Evolutionary conservation across 2,888 invertebrate genomes (phyloP), one percentile per base, ranked within the genome.

Genomic region (Stramonita haemastoma): DNA sequence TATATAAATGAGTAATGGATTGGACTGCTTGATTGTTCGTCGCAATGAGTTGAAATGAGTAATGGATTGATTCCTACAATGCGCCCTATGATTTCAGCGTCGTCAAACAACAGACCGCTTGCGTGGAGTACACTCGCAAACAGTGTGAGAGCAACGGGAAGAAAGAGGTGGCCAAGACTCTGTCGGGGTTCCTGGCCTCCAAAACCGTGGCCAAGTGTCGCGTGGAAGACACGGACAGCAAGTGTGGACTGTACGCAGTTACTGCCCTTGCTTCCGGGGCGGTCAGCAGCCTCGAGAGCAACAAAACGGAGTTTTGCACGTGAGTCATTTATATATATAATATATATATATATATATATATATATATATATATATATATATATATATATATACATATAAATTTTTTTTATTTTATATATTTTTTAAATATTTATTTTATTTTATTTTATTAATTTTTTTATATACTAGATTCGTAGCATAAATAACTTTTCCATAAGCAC

Each of bases 171-270:
- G 73, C 88, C 17, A 29, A 89, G 36, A 36, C 87, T 19, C 57
- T 89, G 19, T 88, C 85, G 1, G 81, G 32, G 56, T 87, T 90
- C n/a, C 81, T 88, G 81, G 56, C 83, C 6, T 88, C 89, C 13
- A 29, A 77, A 1, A 60, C 79, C 0, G 86, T 89, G 56, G 60
- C 29, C 34, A 17, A 88, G 66, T 90, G 90, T 56, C 81, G 29
- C 4, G 86, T 89, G 46, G 26, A 86, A 46, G 26, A 87, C 73
- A 70, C 88, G 5, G 88, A 87, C 57, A 89, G 89, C 60, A 81
- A 86, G 83, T 90, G 90, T 83, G 87, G 90, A 60, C 73, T 90
- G 15, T 88, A 90, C 66, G 89, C 89, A 34, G 87, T 89, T 66
- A 70, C 84, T 46, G 87, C 84, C 15, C 87, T 90, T 26, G 81